phyloP scores from a whole-genome alignment of 2,888 invertebrate species.

The Ferdinandea cuprea region DNA sequence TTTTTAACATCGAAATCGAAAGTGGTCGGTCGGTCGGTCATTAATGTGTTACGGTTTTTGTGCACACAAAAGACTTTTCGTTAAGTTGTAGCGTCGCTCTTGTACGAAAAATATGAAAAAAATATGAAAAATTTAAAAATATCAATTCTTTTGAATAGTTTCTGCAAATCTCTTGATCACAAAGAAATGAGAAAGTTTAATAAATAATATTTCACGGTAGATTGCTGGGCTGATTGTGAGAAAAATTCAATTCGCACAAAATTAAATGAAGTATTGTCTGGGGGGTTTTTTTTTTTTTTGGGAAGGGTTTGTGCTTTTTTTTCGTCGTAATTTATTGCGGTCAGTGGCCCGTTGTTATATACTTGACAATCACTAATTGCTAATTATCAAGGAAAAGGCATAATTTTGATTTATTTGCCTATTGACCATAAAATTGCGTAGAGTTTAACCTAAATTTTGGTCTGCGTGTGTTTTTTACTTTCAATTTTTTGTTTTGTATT shows the following conservation, averaged over 20 bases:
- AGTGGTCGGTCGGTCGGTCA: constrained; percentile 22
- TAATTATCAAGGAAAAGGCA: constrained; percentile 11
- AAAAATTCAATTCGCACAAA: constrained; percentile 40
- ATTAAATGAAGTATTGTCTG: constrained; percentile 9
- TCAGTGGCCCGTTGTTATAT: constrained; percentile 21
- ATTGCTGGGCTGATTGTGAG: constrained; percentile 10
- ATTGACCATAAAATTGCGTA: background rate
- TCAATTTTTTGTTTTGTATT: constrained; percentile 24
- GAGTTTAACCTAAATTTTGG: constrained; percentile 17
- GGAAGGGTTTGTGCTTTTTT: background rate
- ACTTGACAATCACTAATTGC: constrained; percentile 14
- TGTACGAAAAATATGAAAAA: constrained; percentile 12
- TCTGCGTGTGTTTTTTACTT: constrained; percentile 3
- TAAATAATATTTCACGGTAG: constrained; percentile 17
- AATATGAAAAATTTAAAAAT: too few relatives aligned
- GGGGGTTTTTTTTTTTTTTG: background rate
- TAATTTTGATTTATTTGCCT: constrained; percentile 1
- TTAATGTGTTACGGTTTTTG: constrained; percentile 32
- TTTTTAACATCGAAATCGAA: constrained; percentile 35
- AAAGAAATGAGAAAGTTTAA: constrained; percentile 35
- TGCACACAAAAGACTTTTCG: background rate
- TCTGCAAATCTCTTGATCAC: background rate
- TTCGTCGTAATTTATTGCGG: constrained; percentile 4
- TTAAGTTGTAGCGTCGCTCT: constrained; percentile 23
- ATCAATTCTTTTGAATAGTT: constrained; percentile 3